These are phyloP conservation scores for Drosophila pandora DNA, from an alignment of 1,140 invertebrate genomes.

Conservation along the genomic window DNA sequence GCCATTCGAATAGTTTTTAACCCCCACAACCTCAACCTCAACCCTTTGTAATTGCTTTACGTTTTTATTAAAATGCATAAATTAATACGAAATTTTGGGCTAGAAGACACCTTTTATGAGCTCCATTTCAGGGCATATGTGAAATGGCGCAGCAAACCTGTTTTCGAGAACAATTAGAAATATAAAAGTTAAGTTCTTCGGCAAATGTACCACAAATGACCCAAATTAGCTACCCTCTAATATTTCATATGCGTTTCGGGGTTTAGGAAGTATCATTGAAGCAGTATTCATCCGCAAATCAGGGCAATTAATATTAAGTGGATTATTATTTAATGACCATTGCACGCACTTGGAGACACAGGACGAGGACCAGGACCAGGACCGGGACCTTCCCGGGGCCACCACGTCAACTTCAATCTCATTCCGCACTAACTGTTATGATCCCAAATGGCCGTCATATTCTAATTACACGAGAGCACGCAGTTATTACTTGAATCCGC, in stretches of 20 bases:
- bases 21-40: slow-evolving; percentile 35
- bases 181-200: slow-evolving; percentile 30
- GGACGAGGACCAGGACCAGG: slow-evolving; percentile 13
- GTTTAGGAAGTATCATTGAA: slow-evolving; percentile 9
- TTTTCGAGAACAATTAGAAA: slow-evolving; percentile 63
- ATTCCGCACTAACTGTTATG: slow-evolving; percentile 70
- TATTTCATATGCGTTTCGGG: not conserved
- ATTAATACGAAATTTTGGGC: slow-evolving; percentile 63
- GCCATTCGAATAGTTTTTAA: slow-evolving; percentile 66
- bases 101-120: slow-evolving; percentile 48
- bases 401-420: slow-evolving; percentile 60
- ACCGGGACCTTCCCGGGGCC: slow-evolving; percentile 16
- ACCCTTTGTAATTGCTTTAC: slow-evolving; percentile 63
- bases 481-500: slow-evolving; percentile 66
- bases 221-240: slow-evolving; percentile 59
- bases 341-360: slow-evolving; percentile 58
- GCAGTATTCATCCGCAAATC: slow-evolving; percentile 58
- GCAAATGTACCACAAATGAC: slow-evolving; percentile 68
- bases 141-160: slow-evolving; percentile 51
- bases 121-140: slow-evolving; percentile 47
- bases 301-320: slow-evolving; percentile 82
- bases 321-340: slow-evolving; percentile 81
- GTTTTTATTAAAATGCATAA: slow-evolving; percentile 81
- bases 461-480: slow-evolving; percentile 77
- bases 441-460: slow-evolving; percentile 64